phyloP scores from a whole-genome alignment of 2,888 invertebrate genomes.

The Gibbula magus region DNA sequence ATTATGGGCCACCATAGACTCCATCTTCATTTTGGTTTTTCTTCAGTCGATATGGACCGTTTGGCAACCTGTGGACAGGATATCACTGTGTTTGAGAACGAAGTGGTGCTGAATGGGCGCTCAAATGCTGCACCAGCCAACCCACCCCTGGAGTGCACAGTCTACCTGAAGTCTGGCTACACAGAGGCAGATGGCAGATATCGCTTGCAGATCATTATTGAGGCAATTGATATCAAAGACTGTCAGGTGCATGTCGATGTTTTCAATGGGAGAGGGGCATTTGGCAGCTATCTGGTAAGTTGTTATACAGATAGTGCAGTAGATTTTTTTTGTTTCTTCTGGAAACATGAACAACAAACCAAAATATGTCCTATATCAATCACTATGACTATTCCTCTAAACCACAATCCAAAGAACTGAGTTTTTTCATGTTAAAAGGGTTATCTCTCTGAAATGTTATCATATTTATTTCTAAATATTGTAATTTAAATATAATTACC shows the following conservation, averaged over 20 bases:
- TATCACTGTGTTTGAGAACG: constrained; percentile 52
- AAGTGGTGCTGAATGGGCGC: constrained; percentile 50
- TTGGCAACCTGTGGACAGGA: constrained; percentile 50
- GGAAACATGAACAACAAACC: too few species aligned
- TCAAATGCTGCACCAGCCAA: constrained; percentile 50
- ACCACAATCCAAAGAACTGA: too few species aligned
- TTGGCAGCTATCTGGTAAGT: constrained; percentile 55
- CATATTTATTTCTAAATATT: too few species aligned
- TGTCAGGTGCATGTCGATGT: constrained; percentile 55
- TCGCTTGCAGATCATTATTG: constrained; percentile 58
- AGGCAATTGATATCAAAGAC: constrained; percentile 54
- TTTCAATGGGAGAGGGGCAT: constrained; percentile 52
- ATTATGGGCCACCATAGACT: too few species aligned
- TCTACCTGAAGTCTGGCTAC: constrained; percentile 55
- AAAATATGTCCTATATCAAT: too few species aligned
- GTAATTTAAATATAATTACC: too few species aligned
- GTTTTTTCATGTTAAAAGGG: too few species aligned
- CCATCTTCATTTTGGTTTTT: not conserved
- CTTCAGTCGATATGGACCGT: constrained; percentile 50
- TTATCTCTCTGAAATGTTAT: too few species aligned
- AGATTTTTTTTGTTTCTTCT: too few species aligned
- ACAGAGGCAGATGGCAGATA: constrained; percentile 52
- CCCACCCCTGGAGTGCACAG: constrained; percentile 52
- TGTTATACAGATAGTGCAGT: not conserved
- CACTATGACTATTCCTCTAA: too few species aligned